Evolutionary conservation across 2,113 vertebrate species (phyloP).

Genomic region (Platichthys stellatus): DNA sequence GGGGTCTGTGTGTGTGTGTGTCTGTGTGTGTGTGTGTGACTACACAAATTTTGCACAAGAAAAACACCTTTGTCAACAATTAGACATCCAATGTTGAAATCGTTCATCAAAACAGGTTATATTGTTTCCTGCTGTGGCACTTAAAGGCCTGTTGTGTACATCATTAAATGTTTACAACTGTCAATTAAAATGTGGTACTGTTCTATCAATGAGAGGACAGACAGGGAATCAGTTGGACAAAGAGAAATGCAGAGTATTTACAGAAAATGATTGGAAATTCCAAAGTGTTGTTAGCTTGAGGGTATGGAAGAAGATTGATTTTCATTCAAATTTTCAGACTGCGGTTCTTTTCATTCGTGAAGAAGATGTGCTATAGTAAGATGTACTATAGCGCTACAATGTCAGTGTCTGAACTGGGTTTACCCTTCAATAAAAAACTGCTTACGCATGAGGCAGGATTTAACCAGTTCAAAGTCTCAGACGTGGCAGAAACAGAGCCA

Average conservation of each 20-base stretch:
- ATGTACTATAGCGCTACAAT: background rate
- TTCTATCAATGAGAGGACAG: background rate
- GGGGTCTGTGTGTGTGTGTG: background rate
- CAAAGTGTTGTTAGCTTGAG: background rate
- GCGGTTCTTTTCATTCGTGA: background rate
- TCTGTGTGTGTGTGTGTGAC: background rate
- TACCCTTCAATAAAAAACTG: background rate
- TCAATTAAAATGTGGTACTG: background rate
- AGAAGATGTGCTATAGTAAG: background rate
- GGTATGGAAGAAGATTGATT: background rate
- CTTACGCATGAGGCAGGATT: background rate
- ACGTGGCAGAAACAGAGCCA: constrained; percentile 30
- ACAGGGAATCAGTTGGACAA: background rate
- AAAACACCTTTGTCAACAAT: too few species aligned
- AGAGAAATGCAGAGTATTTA: background rate
- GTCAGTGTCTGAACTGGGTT: background rate
- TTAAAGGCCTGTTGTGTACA: background rate
- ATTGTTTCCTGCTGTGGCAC: background rate
- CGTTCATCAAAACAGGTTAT: background rate
- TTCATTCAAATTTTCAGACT: background rate
- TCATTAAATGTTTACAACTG: background rate
- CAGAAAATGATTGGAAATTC: background rate
- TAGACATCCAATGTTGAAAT: too few species aligned
- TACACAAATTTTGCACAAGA: background rate
- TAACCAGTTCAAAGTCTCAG: constrained; percentile 25